Percentiles rank a stretch among this genome's conserved stretches.
Conservation (phyloP, 2,113 vertebrate species). For the Colinus virginianus region DNA sequence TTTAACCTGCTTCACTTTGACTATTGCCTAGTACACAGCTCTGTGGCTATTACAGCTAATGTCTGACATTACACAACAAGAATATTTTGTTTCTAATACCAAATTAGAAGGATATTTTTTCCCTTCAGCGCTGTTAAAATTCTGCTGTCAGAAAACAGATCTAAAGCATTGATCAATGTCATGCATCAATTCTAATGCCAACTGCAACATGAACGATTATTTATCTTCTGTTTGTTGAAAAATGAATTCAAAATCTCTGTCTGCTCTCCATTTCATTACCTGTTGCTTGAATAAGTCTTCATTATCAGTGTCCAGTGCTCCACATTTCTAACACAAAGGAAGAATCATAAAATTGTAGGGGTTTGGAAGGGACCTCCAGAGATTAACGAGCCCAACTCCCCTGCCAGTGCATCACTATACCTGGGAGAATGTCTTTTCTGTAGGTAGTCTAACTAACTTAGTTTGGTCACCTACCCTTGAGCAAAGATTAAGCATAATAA, state of each 20-base stretch:
- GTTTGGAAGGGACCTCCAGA: too few relatives aligned
- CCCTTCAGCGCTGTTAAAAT: not conserved
- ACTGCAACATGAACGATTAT: rapidly evolving
- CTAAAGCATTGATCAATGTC: not conserved
- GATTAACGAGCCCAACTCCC: too few relatives aligned
- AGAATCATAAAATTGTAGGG: not conserved
- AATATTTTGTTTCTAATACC: not conserved
- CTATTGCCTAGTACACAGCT: not conserved
- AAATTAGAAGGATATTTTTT: not conserved
- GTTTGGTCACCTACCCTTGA: not conserved
- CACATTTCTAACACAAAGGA: not conserved
- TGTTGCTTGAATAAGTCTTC: not conserved
- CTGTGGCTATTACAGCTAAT: not conserved
- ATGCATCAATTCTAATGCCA: not conserved
- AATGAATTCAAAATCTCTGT: not conserved
- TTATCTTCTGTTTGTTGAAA: not conserved
- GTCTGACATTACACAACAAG: not conserved
- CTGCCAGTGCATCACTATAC: too few relatives aligned
- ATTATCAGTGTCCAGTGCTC: not conserved
- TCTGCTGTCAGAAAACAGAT: not conserved
- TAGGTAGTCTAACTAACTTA: not conserved
- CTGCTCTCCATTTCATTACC: not conserved
- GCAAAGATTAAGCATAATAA: not conserved
- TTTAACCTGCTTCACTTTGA: not conserved
- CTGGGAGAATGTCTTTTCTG: not conserved